Conservation (phyloP, 2,797 vertebrate genomes). For the Peromyscus aztecus region DNA sequence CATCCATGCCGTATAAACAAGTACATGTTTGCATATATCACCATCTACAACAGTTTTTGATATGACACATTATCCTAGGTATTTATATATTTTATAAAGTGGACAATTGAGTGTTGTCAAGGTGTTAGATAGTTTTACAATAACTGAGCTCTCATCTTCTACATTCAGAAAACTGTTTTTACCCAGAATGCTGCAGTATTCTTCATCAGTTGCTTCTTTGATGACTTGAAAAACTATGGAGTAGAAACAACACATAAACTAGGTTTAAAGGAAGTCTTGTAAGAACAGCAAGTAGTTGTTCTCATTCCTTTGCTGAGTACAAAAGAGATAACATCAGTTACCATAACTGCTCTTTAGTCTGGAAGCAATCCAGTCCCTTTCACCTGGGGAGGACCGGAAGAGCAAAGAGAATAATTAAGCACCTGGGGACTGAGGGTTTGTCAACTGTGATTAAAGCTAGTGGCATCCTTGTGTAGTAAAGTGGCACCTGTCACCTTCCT, state of each 20-base stretch:
- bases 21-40: slow-evolving; percentile 67
- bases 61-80: slow-evolving; percentile 60
- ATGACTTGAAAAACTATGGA: slow-evolving; percentile 77
- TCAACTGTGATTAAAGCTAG: slow-evolving; percentile 45
- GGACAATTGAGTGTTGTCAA: slow-evolving; percentile 70
- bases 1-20: slow-evolving; percentile 63
- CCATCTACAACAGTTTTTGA: slow-evolving; percentile 53
- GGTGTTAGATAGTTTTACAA: slow-evolving; percentile 70
- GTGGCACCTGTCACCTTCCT: background rate
- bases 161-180: slow-evolving; percentile 66
- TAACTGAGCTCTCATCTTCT: slow-evolving; percentile 75
- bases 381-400: background rate
- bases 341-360: slow-evolving; percentile 64
- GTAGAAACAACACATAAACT: slow-evolving; percentile 71
- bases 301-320: slow-evolving; percentile 76
- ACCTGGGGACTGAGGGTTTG: background rate
- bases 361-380: slow-evolving; percentile 48
- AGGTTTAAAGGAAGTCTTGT: slow-evolving; percentile 65
- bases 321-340: slow-evolving; percentile 72
- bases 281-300: slow-evolving; percentile 71
- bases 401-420: background rate
- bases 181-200: slow-evolving; percentile 54
- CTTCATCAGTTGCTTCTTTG: slow-evolving; percentile 68
- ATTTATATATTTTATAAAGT: slow-evolving; percentile 50
- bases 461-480: background rate